A percentile compares a stretch with the other conserved stretches of the same genome.
These are phyloP conservation scores for Seriola quinqueradiata DNA, from an alignment of 2,113 vertebrate species.

Conservation along the genomic window DNA sequence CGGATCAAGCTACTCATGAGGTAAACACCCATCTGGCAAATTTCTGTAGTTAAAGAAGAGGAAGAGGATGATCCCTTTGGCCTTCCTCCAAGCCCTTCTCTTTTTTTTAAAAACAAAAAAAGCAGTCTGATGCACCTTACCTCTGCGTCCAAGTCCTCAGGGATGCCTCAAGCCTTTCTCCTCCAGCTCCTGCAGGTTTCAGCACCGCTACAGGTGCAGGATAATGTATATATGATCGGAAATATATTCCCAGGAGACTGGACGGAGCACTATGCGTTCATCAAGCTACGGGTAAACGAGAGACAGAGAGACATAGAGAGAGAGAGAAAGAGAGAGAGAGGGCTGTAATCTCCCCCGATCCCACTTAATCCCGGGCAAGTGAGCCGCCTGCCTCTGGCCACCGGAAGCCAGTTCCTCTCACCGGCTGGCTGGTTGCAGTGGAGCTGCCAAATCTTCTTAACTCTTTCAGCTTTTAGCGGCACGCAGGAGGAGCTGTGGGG, in stretches of 20 bases:
- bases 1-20: conserved; percentile 7
- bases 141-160: conserved; percentile 10
- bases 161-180: background rate
- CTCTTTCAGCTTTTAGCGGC: conserved; percentile 67
- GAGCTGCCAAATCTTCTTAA: conserved; percentile 81
- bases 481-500: conserved; percentile 38
- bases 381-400: conserved; percentile 70
- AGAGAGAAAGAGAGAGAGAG: conserved; percentile 53
- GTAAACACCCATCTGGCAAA: conserved; percentile 7
- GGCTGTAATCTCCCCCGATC: conserved; percentile 83
- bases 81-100: conserved; percentile 20
- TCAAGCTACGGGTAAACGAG: conserved; percentile 11
- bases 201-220: conserved; percentile 14
- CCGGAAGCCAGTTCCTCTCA: conserved; percentile 67
- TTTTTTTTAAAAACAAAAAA: background rate
- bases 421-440: conserved; percentile 49
- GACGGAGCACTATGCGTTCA: conserved; percentile 22
- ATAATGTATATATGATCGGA: conserved; percentile 6
- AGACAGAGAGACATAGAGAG: conserved; percentile 34
- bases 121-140: conserved; percentile 40
- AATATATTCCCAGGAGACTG: conserved; percentile 38
- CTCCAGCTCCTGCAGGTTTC: conserved; percentile 23
- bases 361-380: conserved; percentile 83
- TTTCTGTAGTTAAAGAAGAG: conserved; percentile 5
- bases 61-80: conserved; percentile 28